A percentile compares a stretch with the other conserved stretches of the same genome.
These are phyloP conservation scores for Anthoscopus minutus DNA, from an alignment of 2,113 vertebrate species.

Conservation along the genomic window DNA sequence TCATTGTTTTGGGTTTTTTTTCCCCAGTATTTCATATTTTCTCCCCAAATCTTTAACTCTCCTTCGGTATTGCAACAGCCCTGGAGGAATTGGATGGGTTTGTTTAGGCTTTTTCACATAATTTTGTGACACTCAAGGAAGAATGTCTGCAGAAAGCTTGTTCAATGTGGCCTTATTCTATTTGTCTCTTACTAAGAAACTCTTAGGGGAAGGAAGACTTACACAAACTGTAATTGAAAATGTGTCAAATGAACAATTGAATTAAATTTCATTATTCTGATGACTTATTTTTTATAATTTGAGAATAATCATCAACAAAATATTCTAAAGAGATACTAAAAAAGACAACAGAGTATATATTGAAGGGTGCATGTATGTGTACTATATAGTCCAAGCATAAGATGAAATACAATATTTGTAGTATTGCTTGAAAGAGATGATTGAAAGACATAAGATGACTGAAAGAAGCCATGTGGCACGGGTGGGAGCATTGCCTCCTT, in stretches of 20 bases:
- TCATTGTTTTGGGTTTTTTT: neutral
- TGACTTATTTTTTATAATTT: neutral
- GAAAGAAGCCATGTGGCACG: neutral
- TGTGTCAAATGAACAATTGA: neutral
- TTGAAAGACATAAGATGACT: neutral
- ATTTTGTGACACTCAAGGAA: neutral
- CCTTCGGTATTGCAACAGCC: neutral
- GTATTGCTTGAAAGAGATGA: neutral
- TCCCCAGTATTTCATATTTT: neutral
- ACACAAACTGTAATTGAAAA: neutral
- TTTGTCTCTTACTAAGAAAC: neutral
- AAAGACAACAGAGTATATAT: neutral
- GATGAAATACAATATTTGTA: neutral
- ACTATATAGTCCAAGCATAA: neutral
- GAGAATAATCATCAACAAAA: neutral
- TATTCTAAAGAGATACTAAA: neutral
- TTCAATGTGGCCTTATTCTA: neutral
- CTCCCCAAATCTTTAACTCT: neutral
- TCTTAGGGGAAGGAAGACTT: neutral
- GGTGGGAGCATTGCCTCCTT: neutral
- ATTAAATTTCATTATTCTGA: neutral
- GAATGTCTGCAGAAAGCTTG: neutral
- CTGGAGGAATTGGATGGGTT: neutral
- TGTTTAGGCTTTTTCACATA: neutral
- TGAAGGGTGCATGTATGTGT: neutral